Evolutionary conservation across 2,113 vertebrate genomes (phyloP).

Genomic region (Tachysurus vachellii): DNA sequence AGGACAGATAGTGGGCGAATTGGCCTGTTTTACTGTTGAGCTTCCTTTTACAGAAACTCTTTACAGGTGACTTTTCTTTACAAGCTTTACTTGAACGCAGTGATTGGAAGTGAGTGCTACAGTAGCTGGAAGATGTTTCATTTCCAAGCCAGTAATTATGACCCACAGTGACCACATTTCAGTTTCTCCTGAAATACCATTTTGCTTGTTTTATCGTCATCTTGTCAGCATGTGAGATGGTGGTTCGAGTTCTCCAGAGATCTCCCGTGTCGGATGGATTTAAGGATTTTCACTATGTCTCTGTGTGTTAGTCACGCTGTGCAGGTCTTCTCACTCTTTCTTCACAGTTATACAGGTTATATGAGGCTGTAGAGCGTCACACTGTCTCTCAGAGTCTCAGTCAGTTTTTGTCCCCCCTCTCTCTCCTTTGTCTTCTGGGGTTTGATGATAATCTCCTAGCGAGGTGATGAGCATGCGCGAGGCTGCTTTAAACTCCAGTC

Average conservation of each 20-base stretch:
- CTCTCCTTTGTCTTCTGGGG: not conserved
- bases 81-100: not conserved
- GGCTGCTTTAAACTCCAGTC: constrained; percentile 5
- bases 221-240: not conserved
- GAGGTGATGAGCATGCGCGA: not conserved
- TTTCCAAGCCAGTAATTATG: not conserved
- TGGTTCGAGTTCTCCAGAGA: not conserved
- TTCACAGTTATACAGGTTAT: not conserved
- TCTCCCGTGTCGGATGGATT: not conserved
- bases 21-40: no score
- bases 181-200: not conserved
- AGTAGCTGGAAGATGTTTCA: not conserved
- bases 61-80: not conserved
- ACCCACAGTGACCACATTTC: not conserved
- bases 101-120: not conserved
- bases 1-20: not conserved
- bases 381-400: not conserved
- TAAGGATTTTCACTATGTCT: not conserved
- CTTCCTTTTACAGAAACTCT: no score
- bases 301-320: not conserved
- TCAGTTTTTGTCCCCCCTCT: not conserved
- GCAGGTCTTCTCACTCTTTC: not conserved
- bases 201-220: not conserved
- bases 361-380: not conserved
- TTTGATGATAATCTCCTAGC: constrained; percentile 19